A percentile compares a stretch with the other conserved stretches of the same genome.
Conservation (phyloP, 2,797 vertebrate species). For the Acestrorhynchus altus region DNA sequence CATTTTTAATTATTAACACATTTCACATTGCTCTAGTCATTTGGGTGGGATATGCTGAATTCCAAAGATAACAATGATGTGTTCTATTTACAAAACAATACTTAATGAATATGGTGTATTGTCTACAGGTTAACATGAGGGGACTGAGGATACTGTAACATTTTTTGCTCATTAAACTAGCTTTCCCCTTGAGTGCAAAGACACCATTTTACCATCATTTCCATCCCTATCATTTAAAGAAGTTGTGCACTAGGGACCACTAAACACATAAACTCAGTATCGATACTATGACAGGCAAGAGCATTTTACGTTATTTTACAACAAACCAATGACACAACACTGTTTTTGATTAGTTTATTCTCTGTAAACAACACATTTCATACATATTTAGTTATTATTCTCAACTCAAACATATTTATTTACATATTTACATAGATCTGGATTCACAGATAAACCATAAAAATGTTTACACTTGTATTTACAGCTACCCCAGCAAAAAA, state of each 20-base stretch:
- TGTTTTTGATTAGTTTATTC: background rate
- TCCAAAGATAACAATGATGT: conserved; percentile 41
- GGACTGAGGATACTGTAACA: background rate
- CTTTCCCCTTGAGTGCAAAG: background rate
- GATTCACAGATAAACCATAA: background rate
- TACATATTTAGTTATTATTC: conserved; percentile 27
- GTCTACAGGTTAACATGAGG: background rate
- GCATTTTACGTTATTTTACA: background rate
- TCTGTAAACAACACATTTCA: conserved; percentile 6
- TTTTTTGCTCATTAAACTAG: background rate
- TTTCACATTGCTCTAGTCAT: conserved; percentile 10
- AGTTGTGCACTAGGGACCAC: background rate
- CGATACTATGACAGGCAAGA: background rate
- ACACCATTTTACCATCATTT: background rate
- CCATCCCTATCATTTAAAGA: background rate
- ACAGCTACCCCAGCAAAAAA: conserved; percentile 27
- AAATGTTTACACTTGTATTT: conserved; percentile 39
- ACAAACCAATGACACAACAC: background rate
- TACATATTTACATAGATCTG: conserved; percentile 53
- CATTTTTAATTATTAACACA: conserved; percentile 3
- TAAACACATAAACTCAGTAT: background rate
- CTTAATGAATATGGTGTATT: background rate
- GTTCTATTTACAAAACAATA: conserved; percentile 5
- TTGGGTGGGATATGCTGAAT: conserved; percentile 34
- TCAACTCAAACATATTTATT: conserved; percentile 34